Evolutionary conservation across 2,797 vertebrate species (phyloP).

Genomic region (Eupleurogrammus muticus): DNA sequence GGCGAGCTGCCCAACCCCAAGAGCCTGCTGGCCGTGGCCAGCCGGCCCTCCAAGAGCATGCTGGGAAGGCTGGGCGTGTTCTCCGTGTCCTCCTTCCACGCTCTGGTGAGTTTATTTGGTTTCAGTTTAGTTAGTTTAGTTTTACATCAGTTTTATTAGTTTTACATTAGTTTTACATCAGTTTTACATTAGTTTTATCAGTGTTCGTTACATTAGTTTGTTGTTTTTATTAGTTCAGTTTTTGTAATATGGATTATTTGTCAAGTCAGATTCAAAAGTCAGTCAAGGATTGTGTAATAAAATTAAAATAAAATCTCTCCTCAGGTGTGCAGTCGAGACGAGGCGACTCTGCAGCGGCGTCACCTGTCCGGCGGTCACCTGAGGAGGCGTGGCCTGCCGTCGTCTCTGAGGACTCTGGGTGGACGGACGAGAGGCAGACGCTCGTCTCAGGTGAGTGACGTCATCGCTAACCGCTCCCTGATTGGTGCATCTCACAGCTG

Average conservation of each 20-base stretch:
- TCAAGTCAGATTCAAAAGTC: no score
- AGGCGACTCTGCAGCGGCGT: conserved; percentile 85
- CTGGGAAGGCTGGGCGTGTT: conserved; percentile 92
- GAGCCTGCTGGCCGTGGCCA: conserved; percentile 89
- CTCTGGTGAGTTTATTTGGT: conserved; percentile 84
- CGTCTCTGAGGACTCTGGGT: conserved; percentile 90
- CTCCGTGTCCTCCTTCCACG: conserved; percentile 95
- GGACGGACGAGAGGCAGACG: conserved; percentile 84
- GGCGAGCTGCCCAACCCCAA: conserved; percentile 95
- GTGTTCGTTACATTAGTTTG: no score
- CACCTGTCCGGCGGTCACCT: conserved; percentile 80
- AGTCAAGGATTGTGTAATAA: no score
- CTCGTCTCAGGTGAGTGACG: conserved; percentile 81
- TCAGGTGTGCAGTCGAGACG: conserved; percentile 93
- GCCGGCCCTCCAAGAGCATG: conserved; percentile 90
- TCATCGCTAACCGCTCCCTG: neutral
- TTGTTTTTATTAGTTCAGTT: no score
- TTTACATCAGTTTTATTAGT: no score
- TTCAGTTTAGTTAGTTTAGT: no score
- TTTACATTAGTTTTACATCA: no score
- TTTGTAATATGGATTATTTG: no score
- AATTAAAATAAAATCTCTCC: neutral
- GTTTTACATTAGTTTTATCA: no score
- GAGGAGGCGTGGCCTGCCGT: conserved; percentile 88
- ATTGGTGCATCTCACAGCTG: neutral